A percentile compares a stretch with the other conserved stretches of the same genome.
These are phyloP conservation scores for Homarus americanus DNA, from an alignment of 1,140 invertebrate genomes.

Conservation along the genomic window DNA sequence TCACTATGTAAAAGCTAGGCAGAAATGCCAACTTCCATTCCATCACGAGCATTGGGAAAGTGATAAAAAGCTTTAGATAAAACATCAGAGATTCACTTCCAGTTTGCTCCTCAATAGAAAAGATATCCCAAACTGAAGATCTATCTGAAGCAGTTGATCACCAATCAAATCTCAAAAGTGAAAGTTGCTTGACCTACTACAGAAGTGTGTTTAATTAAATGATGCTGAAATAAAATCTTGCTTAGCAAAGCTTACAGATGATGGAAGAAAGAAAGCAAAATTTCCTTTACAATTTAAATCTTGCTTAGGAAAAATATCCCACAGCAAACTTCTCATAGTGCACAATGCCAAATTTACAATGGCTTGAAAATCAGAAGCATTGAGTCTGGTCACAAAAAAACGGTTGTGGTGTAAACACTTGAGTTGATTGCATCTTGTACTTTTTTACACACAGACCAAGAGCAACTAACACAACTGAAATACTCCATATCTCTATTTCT, in stretches of 20 bases:
- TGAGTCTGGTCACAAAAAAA: neutral
- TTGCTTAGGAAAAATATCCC: constrained; percentile 11
- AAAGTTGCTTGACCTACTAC: neutral
- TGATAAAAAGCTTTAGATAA: constrained; percentile 23
- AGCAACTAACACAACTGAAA: neutral
- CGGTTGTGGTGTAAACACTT: neutral
- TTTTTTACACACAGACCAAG: neutral
- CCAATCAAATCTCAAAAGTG: neutral
- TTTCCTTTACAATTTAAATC: constrained; percentile 29
- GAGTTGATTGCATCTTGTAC: neutral
- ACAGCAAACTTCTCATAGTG: constrained; percentile 25
- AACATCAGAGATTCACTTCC: neutral
- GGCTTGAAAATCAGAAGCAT: neutral
- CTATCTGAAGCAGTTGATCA: neutral
- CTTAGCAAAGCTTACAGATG: constrained; percentile 27
- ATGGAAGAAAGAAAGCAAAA: constrained; percentile 51
- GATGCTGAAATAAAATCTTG: neutral
- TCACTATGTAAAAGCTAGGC: constrained; percentile 63
- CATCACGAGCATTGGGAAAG: constrained; percentile 30
- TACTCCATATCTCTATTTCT: neutral
- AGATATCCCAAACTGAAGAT: constrained; percentile 10
- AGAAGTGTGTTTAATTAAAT: neutral
- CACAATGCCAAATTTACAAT: constrained; percentile 6
- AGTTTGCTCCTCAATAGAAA: constrained; percentile 7
- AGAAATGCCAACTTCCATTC: constrained; percentile 62